A percentile compares a stretch with the other conserved stretches of the same genome.
These are phyloP conservation scores for Chondrosia reniformis DNA, from an alignment of 37 sponge, comb jelly and placozoan genomes.

Conservation along the genomic window DNA sequence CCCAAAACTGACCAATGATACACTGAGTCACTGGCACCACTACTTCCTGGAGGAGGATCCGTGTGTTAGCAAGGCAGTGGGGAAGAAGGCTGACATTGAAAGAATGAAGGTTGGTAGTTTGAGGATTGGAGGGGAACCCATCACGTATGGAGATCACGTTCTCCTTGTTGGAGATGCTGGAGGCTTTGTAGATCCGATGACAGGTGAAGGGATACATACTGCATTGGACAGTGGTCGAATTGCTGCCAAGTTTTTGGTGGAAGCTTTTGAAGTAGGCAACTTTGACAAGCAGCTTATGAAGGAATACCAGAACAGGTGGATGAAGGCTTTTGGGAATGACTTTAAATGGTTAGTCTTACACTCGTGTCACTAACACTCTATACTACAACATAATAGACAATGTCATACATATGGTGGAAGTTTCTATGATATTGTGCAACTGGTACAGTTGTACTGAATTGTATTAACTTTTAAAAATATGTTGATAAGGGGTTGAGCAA, in stretches of 20 bases:
- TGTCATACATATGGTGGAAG: too few species aligned
- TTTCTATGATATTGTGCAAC: too few species aligned
- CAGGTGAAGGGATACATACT: constrained; percentile 62
- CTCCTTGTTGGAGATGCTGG: constrained; percentile 69
- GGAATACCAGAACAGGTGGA: constrained; percentile 67
- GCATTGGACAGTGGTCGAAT: constrained; percentile 55
- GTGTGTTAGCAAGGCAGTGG: constrained; percentile 41
- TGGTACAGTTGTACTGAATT: too few species aligned
- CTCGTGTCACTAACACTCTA: too few species aligned
- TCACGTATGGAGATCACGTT: constrained; percentile 53
- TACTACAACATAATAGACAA: too few species aligned
- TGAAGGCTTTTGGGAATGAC: constrained; percentile 49
- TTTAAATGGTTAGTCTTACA: constrained; percentile 63
- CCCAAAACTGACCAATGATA: constrained; percentile 46
- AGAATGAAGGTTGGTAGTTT: constrained; percentile 56
- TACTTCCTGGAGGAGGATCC: constrained; percentile 42
- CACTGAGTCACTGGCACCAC: constrained; percentile 54
- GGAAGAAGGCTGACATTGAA: constrained; percentile 40
- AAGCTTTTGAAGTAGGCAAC: constrained; percentile 56
- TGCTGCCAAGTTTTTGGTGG: constrained; percentile 46
- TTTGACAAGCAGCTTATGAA: constrained; percentile 50
- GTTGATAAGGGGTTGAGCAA: too few species aligned
- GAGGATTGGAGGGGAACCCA: constrained; percentile 45
- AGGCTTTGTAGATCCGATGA: constrained; percentile 62
- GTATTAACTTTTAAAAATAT: too few species aligned